These are phyloP conservation scores for Choloepus didactylus DNA, from an alignment of 2,797 vertebrate species.

Conservation along the genomic window DNA sequence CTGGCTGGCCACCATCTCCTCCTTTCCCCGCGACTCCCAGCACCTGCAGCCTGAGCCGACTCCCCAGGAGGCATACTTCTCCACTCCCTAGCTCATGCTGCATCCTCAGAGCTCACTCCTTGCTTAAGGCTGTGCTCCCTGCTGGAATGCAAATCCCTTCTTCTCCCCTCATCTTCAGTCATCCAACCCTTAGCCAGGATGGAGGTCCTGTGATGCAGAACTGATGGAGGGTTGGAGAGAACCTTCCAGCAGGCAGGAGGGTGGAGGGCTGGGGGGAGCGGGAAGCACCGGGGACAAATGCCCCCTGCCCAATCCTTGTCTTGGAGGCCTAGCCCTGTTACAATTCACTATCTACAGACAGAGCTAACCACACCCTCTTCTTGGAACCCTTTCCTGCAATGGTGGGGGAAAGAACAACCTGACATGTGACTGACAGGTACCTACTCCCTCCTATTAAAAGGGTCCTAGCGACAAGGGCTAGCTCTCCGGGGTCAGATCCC, in stretches of 20 bases:
- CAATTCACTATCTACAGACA: neutral
- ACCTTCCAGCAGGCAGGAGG: neutral
- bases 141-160: neutral
- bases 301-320: too few relatives aligned
- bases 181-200: neutral
- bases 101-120: neutral
- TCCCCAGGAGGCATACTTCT: neutral
- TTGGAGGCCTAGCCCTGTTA: neutral
- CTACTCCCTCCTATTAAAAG: neutral
- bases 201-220: neutral
- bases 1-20: too few relatives aligned
- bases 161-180: neutral
- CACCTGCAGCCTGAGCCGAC: neutral
- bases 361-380: neutral
- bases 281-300: too few relatives aligned
- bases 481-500: neutral
- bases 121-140: neutral
- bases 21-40: neutral
- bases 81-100: neutral
- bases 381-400: neutral
- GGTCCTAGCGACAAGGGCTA: neutral
- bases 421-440: neutral
- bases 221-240: neutral
- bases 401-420: neutral
- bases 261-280: neutral